Percentiles rank a stretch among this genome's conserved stretches.
phyloP scores from a whole-genome alignment of 2,113 vertebrate species.

The Misgurnus anguillicaudatus region DNA sequence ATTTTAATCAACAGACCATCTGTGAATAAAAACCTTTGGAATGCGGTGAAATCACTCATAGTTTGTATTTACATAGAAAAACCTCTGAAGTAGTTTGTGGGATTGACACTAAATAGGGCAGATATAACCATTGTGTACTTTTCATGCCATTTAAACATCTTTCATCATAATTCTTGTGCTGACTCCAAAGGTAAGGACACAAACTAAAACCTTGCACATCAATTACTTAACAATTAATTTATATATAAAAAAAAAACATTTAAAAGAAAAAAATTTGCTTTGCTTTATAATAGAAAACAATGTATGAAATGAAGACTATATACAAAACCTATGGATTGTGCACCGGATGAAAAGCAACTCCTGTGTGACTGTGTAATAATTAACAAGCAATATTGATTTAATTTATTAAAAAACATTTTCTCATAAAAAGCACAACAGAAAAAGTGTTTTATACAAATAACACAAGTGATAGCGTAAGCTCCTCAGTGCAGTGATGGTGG shows the following conservation, averaged over 20 bases:
- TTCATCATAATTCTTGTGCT: too few species aligned
- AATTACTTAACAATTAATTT: background rate
- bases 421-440: background rate
- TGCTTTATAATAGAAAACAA: background rate
- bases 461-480: background rate
- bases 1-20: too few species aligned
- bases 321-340: slow-evolving; percentile 8
- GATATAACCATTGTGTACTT: too few species aligned
- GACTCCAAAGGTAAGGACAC: too few species aligned
- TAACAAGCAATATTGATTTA: background rate
- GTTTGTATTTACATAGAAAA: too few species aligned
- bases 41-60: too few species aligned
- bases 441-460: slow-evolving; percentile 30
- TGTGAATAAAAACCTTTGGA: too few species aligned
- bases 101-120: too few species aligned
- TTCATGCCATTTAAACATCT: too few species aligned
- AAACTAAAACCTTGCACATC: background rate
- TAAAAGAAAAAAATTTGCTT: background rate
- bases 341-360: background rate
- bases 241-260: background rate
- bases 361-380: slow-evolving; percentile 4
- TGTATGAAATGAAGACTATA: slow-evolving; percentile 16
- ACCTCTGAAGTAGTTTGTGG: too few species aligned
- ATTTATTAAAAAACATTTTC: too few species aligned
- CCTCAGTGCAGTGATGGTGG: slow-evolving; percentile 35